phyloP scores from a whole-genome alignment of 2,888 invertebrate genomes.

The Lampropteryx suffumata region DNA sequence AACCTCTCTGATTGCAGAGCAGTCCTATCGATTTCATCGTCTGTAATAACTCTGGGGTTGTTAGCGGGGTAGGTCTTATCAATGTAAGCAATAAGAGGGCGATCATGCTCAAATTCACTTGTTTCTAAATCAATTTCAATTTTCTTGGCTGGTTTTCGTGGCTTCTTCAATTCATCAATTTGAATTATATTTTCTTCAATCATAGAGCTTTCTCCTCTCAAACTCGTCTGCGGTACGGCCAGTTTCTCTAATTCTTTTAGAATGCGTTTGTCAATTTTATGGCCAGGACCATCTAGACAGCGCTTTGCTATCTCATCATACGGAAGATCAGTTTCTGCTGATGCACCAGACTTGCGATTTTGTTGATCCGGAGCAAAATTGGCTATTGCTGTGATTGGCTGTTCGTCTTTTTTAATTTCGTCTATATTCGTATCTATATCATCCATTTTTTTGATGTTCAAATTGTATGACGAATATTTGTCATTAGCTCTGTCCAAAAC shows the following conservation, averaged over 20 bases:
- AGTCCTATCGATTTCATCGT: neutral
- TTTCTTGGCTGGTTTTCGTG: slow-evolving; percentile 31
- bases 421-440: slow-evolving; percentile 9
- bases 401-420: slow-evolving; percentile 6
- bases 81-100: slow-evolving; percentile 4
- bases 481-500: slow-evolving; percentile 39
- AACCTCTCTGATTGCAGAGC: slow-evolving; percentile 1
- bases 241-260: slow-evolving; percentile 46
- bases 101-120: slow-evolving; percentile 18
- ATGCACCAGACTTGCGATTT: slow-evolving; percentile 9
- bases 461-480: neutral
- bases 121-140: slow-evolving; percentile 34
- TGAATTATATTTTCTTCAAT: slow-evolving; percentile 33
- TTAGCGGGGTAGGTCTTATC: slow-evolving; percentile 5
- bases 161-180: slow-evolving; percentile 32
- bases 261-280: slow-evolving; percentile 44
- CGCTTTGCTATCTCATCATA: slow-evolving; percentile 45
- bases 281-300: slow-evolving; percentile 39
- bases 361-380: slow-evolving; percentile 18
- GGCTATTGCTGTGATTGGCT: slow-evolving; percentile 1
- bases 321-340: slow-evolving; percentile 11
- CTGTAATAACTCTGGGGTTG: neutral
- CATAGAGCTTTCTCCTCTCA: slow-evolving; percentile 5
- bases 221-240: slow-evolving; percentile 31
- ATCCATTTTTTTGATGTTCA: slow-evolving; percentile 1